These are phyloP conservation scores for Melipona bicolor DNA, from an alignment of 2,888 invertebrate species.

Conservation along the genomic window DNA sequence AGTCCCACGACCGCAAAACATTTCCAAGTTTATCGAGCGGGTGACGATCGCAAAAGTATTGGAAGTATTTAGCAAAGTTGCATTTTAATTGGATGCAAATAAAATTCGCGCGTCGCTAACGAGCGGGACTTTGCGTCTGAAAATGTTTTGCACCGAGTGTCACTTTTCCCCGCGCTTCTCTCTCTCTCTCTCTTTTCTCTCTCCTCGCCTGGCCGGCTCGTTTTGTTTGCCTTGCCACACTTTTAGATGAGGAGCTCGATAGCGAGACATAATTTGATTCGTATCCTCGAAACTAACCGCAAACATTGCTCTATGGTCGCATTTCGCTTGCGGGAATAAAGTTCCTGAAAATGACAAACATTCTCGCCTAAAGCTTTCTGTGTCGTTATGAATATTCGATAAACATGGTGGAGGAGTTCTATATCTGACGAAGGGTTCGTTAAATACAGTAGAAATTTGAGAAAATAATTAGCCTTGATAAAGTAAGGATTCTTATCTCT, in stretches of 20 bases:
- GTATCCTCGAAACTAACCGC: background rate
- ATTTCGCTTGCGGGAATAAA: background rate
- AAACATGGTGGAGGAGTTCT: background rate
- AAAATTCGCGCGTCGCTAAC: constrained; percentile 41
- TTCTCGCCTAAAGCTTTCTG: background rate
- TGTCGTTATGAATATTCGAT: background rate
- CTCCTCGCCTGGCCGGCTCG: background rate
- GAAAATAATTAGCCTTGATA: too few relatives aligned
- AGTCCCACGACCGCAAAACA: constrained; percentile 1
- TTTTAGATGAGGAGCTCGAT: constrained; percentile 6
- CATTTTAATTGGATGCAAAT: constrained; percentile 55
- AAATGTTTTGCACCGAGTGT: constrained; percentile 22
- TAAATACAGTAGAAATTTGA: too few relatives aligned
- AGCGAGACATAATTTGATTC: constrained; percentile 10
- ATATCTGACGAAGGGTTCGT: too few relatives aligned
- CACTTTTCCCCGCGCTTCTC: background rate
- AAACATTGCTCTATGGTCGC: background rate
- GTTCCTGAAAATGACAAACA: background rate
- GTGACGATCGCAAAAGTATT: constrained; percentile 18
- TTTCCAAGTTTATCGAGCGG: constrained; percentile 28
- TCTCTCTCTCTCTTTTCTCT: background rate
- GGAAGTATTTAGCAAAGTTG: constrained; percentile 45
- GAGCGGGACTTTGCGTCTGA: constrained; percentile 24
- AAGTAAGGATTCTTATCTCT: too few relatives aligned
- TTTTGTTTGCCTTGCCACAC: background rate